Evolutionary conservation across 2,113 vertebrate genomes (phyloP).

Genomic region (Pluvialis apricaria): DNA sequence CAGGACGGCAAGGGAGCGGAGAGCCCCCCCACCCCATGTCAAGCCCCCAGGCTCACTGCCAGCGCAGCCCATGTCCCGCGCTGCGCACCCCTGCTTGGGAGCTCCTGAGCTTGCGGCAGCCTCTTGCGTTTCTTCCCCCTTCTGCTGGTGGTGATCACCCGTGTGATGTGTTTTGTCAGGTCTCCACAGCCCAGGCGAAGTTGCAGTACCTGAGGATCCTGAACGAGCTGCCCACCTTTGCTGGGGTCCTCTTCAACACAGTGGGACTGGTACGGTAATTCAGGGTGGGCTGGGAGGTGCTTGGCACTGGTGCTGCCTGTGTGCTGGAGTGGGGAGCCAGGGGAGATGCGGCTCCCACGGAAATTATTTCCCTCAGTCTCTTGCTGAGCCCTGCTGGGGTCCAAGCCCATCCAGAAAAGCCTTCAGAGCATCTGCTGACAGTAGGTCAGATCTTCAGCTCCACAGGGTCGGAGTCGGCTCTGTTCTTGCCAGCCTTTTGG

Average conservation of each 20-base stretch:
- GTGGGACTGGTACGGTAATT: conserved; percentile 88
- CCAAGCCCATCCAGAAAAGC: not conserved
- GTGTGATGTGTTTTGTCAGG: conserved; percentile 74
- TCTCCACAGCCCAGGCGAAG: conserved; percentile 92
- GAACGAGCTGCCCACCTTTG: conserved; percentile 96
- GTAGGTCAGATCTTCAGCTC: not conserved
- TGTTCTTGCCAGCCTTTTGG: not conserved
- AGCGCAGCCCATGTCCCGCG: not conserved
- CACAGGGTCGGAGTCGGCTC: not conserved
- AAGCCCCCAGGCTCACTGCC: not conserved
- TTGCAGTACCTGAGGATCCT: conserved; percentile 96
- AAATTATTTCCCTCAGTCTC: not conserved
- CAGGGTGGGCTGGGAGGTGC: conserved; percentile 11
- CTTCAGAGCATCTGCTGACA: not conserved
- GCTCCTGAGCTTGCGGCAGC: not conserved
- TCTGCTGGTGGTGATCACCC: not conserved
- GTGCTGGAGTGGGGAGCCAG: not conserved
- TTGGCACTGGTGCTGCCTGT: not conserved
- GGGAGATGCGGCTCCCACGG: not conserved
- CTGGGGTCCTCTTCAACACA: conserved; percentile 93
- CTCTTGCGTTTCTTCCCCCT: not conserved
- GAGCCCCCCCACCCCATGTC: not conserved
- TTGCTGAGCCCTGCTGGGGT: not conserved
- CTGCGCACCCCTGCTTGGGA: not conserved
- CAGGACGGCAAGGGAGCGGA: not conserved